Base-by-base conservation (phyloP, 2,113 vertebrate species). In the Sclerurus mexicanus region DNA sequence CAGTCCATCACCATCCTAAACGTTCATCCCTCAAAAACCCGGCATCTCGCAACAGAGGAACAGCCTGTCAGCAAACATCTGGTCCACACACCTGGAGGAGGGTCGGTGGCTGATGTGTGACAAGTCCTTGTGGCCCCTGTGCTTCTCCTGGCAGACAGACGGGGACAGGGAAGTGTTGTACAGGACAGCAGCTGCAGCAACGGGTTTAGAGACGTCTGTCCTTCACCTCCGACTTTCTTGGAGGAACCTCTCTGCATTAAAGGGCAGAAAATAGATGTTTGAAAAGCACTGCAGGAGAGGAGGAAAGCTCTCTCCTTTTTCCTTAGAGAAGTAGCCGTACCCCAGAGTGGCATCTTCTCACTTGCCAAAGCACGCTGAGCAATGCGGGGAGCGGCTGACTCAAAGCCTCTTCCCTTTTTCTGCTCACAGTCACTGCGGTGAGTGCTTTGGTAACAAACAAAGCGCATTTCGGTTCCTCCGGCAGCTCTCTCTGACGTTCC, bases 321-420 rank as follows among this genome's bases (percentile, higher is more conserved):
- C 24, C n/a, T 18, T 35, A 35, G 59, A 37, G 33, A 58, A 30
- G 28, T 1, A 6, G 23, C 40, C 10, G 42, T 44, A 8, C 6
- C 79, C 39, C 53, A 17, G 46, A 39, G 52, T 21, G 30, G 17
- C 49, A 42, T 37, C 58, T 17, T 64, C 84, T n/a, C 25, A 0
- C 62, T 87, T 37, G 75, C 75, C 58, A 5, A 52, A 91, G 77
- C 74, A 14, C n/a, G 7, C 87, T 37, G 94, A 96, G 72, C 78
- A 74, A 62, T 24, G 40, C 49, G 8, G 27, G 71, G 58, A 93
- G 71, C 14, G 6, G 30, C 76, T 96, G 94, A 96, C 93, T 96
- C 97, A 90, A 53, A 87, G 35, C 89, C 73, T 49, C 94, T 95
- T 63, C 85, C n/a, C 89, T 84, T 94, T 90, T 94, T 81, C 95